Conservation (phyloP, 2,797 vertebrate species). For the Sandelia bainsii region DNA sequence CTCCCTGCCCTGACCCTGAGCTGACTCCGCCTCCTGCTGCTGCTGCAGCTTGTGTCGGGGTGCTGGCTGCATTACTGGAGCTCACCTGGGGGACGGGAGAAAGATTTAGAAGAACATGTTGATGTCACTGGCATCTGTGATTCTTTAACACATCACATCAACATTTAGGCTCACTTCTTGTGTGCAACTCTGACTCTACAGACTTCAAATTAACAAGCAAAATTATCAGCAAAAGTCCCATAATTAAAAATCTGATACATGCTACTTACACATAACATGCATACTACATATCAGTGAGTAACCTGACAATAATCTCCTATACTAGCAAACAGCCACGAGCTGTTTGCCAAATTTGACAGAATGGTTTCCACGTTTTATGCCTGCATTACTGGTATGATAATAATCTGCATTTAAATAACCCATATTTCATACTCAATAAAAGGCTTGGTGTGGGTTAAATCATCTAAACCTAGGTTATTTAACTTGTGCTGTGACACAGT, state of each 20-base stretch:
- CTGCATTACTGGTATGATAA: not conserved
- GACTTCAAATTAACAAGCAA: not conserved
- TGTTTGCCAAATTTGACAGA: constrained; percentile 12
- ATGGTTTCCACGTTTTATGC: not conserved
- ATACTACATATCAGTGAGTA: not conserved
- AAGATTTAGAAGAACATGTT: not conserved
- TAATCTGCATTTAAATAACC: not conserved
- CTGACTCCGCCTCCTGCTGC: constrained; percentile 73
- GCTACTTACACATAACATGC: not conserved
- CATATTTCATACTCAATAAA: not conserved
- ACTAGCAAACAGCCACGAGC: not conserved
- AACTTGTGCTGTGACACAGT: not conserved
- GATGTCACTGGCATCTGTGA: not conserved
- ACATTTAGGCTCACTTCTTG: not conserved
- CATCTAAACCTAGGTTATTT: not conserved
- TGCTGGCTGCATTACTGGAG: constrained; percentile 81
- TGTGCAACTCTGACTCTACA: not conserved
- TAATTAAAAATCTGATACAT: not conserved
- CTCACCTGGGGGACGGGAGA: constrained; percentile 81
- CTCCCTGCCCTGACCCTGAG: constrained; percentile 84
- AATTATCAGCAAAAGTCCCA: not conserved
- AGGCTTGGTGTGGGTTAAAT: not conserved
- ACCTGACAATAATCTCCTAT: not conserved
- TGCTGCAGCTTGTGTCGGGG: constrained; percentile 80
- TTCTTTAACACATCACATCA: not conserved